Conservation (phyloP, 2,888 invertebrate genomes). For the Aricia artaxerxes region DNA sequence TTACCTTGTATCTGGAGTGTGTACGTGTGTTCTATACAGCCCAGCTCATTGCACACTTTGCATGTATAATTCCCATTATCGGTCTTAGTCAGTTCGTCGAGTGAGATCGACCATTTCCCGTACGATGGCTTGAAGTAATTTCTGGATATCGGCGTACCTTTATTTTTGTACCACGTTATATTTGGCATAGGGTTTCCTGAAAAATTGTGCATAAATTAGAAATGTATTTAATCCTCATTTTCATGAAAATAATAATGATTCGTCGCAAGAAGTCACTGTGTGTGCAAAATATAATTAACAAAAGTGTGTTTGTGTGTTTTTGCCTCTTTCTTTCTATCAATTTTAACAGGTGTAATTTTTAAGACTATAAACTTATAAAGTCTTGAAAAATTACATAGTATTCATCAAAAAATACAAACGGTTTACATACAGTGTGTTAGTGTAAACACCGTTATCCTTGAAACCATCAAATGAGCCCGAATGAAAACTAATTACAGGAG, state of each 20-base stretch:
- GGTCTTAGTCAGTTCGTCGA: conserved; percentile 90
- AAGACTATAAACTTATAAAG: too few species aligned
- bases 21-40: conserved; percentile 87
- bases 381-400: too few species aligned
- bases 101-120: conserved; percentile 85
- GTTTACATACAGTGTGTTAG: too few species aligned
- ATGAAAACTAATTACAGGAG: too few species aligned
- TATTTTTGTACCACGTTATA: conserved; percentile 92
- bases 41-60: conserved; percentile 89
- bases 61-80: conserved; percentile 96
- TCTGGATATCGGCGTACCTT: conserved; percentile 81
- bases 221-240: neutral
- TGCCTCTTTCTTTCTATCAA: too few species aligned
- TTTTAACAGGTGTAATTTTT: too few species aligned
- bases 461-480: too few species aligned
- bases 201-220: neutral
- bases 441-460: too few species aligned
- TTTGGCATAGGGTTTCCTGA: conserved; percentile 80
- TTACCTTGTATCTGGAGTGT: conserved; percentile 85
- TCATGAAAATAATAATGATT: neutral
- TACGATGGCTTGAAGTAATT: conserved; percentile 83
- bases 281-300: too few species aligned
- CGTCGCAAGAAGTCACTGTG: neutral
- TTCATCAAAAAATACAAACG: too few species aligned
- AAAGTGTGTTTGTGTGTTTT: too few species aligned